A percentile compares a stretch with the other conserved stretches of the same genome.
Conservation (phyloP, 2,888 invertebrate genomes). For the Hydriomena furcata region DNA sequence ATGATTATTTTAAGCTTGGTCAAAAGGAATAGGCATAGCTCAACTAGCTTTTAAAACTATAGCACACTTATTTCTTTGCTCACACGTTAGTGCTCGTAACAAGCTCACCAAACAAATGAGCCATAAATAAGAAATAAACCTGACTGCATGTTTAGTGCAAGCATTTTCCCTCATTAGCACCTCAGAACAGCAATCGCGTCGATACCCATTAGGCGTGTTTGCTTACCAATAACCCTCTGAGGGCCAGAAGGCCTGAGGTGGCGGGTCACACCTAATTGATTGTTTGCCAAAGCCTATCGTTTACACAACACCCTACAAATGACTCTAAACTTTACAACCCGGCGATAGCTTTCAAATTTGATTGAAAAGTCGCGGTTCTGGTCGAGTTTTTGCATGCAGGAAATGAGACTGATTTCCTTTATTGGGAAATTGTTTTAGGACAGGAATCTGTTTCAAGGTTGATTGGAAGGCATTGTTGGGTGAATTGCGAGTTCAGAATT, state of each 20-base stretch:
- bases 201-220: constrained; percentile 25
- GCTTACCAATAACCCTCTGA: constrained; percentile 22
- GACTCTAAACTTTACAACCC: constrained; percentile 10
- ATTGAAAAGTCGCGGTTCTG: not conserved
- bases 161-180: constrained; percentile 32
- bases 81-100: constrained; percentile 11
- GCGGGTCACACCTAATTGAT: constrained; percentile 28
- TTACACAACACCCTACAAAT: constrained; percentile 19
- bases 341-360: not conserved
- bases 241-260: constrained; percentile 10
- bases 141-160: constrained; percentile 14
- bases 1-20: too few species aligned
- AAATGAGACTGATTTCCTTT: constrained; percentile 19
- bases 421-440: constrained; percentile 15
- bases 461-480: constrained; percentile 15
- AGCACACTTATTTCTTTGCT: not conserved
- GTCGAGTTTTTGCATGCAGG: constrained; percentile 17
- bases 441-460: constrained; percentile 13
- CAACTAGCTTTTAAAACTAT: not conserved
- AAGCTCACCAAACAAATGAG: constrained; percentile 14
- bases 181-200: constrained; percentile 17
- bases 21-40: too few species aligned
- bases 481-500: constrained; percentile 5
- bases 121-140: constrained; percentile 16
- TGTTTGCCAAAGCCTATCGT: constrained; percentile 24